Conservation (phyloP, 2,797 vertebrate genomes). For the Hippocampus kuda region DNA sequence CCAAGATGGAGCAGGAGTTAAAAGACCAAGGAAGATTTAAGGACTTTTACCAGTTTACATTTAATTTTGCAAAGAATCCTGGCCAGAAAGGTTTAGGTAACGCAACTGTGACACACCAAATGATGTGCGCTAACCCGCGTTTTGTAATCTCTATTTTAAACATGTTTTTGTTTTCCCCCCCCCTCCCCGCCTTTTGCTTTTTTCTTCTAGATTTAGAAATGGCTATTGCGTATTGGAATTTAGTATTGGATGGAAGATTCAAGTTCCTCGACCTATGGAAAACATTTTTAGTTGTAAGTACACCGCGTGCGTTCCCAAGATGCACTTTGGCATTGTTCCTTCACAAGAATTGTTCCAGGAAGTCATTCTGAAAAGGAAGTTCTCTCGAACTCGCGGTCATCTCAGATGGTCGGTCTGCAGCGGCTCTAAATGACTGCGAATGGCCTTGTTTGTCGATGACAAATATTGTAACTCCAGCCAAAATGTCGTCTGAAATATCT, state of each 20-base stretch:
- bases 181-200: conserved; percentile 32
- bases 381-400: background rate
- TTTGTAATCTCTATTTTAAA: background rate
- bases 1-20: conserved; percentile 98
- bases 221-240: conserved; percentile 99
- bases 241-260: conserved; percentile 98
- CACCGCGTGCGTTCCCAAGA: background rate
- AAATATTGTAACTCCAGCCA: background rate
- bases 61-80: conserved; percentile 99
- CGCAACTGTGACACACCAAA: conserved; percentile 23
- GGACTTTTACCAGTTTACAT: conserved; percentile 99
- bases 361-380: background rate
- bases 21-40: conserved; percentile 96
- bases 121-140: background rate
- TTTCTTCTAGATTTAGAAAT: conserved; percentile 91
- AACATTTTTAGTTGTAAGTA: conserved; percentile 97
- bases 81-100: conserved; percentile 98
- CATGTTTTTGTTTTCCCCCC: background rate
- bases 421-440: too few relatives aligned
- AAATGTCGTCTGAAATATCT: background rate
- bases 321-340: background rate
- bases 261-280: conserved; percentile 99
- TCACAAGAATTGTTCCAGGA: background rate
- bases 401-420: too few relatives aligned
- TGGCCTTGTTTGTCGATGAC: too few relatives aligned